phyloP scores from a whole-genome alignment of 2,888 invertebrate species.

The Nycteola revayana region DNA sequence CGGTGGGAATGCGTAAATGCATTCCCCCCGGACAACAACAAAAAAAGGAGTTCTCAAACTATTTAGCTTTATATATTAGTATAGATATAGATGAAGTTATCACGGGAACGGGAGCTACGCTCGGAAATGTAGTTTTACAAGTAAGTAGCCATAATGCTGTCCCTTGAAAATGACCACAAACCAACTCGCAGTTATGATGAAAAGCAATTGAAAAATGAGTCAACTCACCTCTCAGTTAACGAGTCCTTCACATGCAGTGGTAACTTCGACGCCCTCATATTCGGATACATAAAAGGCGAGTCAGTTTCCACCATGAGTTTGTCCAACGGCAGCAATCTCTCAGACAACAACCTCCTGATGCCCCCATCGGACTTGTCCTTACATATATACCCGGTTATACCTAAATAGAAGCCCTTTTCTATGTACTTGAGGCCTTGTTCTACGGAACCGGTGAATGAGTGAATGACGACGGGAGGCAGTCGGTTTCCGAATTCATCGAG shows the following conservation, averaged over 20 bases:
- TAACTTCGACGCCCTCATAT: slow-evolving; percentile 95
- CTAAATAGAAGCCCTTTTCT: slow-evolving; percentile 92
- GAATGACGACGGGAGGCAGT: slow-evolving; percentile 92
- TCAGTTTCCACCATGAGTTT: slow-evolving; percentile 95
- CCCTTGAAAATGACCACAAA: no score
- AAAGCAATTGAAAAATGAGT: no score
- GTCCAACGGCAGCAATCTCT: slow-evolving; percentile 91
- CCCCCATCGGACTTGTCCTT: slow-evolving; percentile 97
- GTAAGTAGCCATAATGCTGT: no score
- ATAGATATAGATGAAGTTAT: no score
- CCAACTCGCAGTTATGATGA: no score
- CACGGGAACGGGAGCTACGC: no score
- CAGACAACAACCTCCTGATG: slow-evolving; percentile 90
- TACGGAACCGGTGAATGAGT: slow-evolving; percentile 95
- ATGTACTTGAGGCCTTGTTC: slow-evolving; percentile 91
- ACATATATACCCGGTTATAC: slow-evolving; percentile 89
- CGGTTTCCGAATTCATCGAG: slow-evolving; percentile 63
- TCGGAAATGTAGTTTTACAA: no score
- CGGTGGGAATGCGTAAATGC: no score
- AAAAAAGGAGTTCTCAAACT: no score
- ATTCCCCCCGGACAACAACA: no score
- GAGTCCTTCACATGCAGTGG: slow-evolving; percentile 93
- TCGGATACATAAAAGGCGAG: slow-evolving; percentile 98
- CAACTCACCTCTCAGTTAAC: slow-evolving; percentile 89
- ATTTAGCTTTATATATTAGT: no score